A percentile compares a stretch with the other conserved stretches of the same genome.
phyloP scores from a whole-genome alignment of 2,113 vertebrate genomes.

The Apus apus region DNA sequence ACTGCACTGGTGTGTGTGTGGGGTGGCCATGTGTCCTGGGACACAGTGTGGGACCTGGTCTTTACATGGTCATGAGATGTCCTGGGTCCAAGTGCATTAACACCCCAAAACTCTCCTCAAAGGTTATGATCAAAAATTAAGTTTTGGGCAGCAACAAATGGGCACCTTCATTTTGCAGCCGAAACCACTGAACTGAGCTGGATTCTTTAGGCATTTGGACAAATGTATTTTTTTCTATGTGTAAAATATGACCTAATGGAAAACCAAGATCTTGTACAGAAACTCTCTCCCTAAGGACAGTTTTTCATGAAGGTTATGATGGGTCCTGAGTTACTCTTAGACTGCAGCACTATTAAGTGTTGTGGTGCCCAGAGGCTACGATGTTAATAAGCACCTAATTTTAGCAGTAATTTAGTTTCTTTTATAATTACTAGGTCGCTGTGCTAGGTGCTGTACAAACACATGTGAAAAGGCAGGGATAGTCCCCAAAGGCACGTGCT shows the following conservation, averaged over 20 bases:
- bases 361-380: constrained; percentile 35
- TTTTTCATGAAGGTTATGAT: constrained; percentile 7
- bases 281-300: constrained; percentile 24
- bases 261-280: not conserved
- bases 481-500: not conserved
- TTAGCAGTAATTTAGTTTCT: constrained; percentile 57
- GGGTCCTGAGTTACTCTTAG: not conserved
- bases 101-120: not conserved
- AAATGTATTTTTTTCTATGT: not conserved
- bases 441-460: constrained; percentile 2
- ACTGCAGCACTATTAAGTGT: constrained; percentile 11
- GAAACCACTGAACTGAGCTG: not conserved
- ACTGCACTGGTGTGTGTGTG: not conserved
- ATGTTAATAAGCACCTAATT: constrained; percentile 66
- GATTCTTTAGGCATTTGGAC: not conserved
- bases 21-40: not conserved
- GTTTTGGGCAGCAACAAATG: not conserved
- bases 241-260: constrained; percentile 13
- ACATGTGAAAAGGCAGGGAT: not conserved
- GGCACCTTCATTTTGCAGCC: not conserved
- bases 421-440: constrained; percentile 41
- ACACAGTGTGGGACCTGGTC: not conserved
- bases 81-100: not conserved
- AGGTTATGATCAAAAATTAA: not conserved
- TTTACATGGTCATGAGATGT: not conserved